phyloP scores from a whole-genome alignment of 2,113 vertebrate genomes.

The Sarotherodon lohbergeri region DNA sequence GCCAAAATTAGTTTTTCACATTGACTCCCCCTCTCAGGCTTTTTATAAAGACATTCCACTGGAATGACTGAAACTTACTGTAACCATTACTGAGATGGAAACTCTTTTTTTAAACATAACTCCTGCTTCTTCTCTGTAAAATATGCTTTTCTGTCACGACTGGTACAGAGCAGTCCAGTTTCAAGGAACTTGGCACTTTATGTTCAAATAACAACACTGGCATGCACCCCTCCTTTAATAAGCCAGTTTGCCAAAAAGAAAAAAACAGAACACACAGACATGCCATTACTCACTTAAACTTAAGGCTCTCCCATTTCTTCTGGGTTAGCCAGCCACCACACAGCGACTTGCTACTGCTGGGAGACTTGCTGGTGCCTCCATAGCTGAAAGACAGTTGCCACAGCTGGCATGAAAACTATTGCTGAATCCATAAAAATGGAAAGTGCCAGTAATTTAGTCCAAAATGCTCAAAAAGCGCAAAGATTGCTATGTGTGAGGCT shows the following conservation, averaged over 20 bases:
- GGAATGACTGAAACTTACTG: not conserved
- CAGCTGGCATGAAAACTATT: not conserved
- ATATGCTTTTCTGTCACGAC: not conserved
- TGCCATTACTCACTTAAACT: slow-evolving; percentile 69
- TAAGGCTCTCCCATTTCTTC: slow-evolving; percentile 69
- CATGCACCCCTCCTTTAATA: slow-evolving; percentile 13
- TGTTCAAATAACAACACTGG: slow-evolving; percentile 30
- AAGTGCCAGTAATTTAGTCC: slow-evolving; percentile 7
- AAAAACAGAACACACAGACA: not conserved
- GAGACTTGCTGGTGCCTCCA: slow-evolving; percentile 37
- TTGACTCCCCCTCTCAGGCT: not conserved
- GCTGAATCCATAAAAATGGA: not conserved
- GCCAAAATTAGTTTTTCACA: not conserved
- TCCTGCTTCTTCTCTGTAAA: not conserved
- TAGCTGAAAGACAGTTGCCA: slow-evolving; percentile 57
- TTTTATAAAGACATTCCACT: slow-evolving; percentile 6
- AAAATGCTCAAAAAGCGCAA: slow-evolving; percentile 28
- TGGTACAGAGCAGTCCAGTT: not conserved
- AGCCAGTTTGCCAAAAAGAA: not conserved
- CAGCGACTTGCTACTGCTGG: slow-evolving; percentile 35
- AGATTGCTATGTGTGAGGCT: not conserved
- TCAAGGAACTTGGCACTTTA: slow-evolving; percentile 7
- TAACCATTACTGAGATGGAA: slow-evolving; percentile 2
- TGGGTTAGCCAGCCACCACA: slow-evolving; percentile 53
- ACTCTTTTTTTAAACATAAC: not conserved